A percentile compares a stretch with the other conserved stretches of the same genome.
Conservation (phyloP, 2,888 invertebrate genomes). For the Troides oblongomaculatus region DNA sequence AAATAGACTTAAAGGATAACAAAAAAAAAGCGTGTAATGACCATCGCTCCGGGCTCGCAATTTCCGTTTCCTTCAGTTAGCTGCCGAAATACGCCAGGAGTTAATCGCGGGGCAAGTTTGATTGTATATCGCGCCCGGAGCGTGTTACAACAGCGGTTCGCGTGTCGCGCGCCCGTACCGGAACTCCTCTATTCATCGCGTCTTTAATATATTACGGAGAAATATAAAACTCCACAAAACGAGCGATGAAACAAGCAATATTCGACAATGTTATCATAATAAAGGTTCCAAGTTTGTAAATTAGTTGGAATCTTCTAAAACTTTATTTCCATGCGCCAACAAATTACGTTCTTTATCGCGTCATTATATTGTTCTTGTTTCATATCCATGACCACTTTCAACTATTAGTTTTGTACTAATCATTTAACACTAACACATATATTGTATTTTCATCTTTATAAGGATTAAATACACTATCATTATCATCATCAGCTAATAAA, state of each 20-base stretch:
- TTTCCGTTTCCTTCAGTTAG: slow-evolving; percentile 52
- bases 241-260: slow-evolving; percentile 11
- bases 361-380: background rate
- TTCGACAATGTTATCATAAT: slow-evolving; percentile 14
- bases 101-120: slow-evolving; percentile 51
- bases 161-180: slow-evolving; percentile 47
- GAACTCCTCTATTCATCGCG: slow-evolving; percentile 44
- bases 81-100: slow-evolving; percentile 50
- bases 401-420: too few species aligned
- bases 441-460: too few species aligned
- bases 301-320: background rate
- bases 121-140: slow-evolving; percentile 51
- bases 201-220: slow-evolving; percentile 21
- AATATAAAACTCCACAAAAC: slow-evolving; percentile 19
- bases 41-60: slow-evolving; percentile 55
- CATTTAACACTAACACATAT: too few species aligned
- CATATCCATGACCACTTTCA: background rate
- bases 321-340: background rate
- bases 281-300: background rate
- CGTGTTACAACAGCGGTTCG: slow-evolving; percentile 60
- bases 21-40: slow-evolving; percentile 61
- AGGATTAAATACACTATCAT: too few species aligned
- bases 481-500: too few species aligned
- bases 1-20: slow-evolving; percentile 44
- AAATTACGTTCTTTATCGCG: background rate